A percentile compares a stretch with the other conserved stretches of the same genome.
These are phyloP conservation scores for Leucoraja ocellata DNA, from an alignment of 2,797 vertebrate species.

Conservation along the genomic window DNA sequence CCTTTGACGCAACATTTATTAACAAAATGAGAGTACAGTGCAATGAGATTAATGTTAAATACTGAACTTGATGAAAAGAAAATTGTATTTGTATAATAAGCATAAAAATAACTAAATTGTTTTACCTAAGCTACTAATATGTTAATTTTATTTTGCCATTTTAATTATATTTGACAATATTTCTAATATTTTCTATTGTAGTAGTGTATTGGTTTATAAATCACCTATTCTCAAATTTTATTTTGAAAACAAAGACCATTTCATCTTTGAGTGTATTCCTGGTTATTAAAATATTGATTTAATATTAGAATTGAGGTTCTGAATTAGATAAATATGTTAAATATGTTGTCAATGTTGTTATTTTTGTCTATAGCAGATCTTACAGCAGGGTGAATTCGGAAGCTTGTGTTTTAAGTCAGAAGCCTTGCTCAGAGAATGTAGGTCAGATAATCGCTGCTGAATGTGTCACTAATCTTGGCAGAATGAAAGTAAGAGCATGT, in stretches of 20 bases:
- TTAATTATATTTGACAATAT: neutral
- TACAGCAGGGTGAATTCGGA: neutral
- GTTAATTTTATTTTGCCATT: neutral
- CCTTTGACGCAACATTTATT: neutral
- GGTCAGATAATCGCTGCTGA: neutral
- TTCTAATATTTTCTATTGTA: neutral
- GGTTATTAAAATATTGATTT: neutral
- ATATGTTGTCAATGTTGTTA: too few relatives aligned
- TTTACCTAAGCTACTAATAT: neutral
- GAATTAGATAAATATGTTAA: neutral
- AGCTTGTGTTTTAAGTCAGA: neutral
- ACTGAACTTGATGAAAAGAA: neutral
- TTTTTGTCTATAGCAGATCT: neutral
- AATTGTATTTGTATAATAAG: neutral
- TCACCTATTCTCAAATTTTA: neutral
- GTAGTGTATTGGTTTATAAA: neutral
- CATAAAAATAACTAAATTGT: neutral
- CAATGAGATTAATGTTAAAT: too few relatives aligned
- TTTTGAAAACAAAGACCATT: neutral
- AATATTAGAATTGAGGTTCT: neutral
- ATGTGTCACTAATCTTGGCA: neutral
- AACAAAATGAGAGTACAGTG: too few relatives aligned
- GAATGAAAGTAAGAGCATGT: neutral
- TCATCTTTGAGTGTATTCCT: neutral
- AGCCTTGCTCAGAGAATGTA: neutral